phyloP scores from a whole-genome alignment of 2,888 invertebrate species.

The Congeria kusceri region DNA sequence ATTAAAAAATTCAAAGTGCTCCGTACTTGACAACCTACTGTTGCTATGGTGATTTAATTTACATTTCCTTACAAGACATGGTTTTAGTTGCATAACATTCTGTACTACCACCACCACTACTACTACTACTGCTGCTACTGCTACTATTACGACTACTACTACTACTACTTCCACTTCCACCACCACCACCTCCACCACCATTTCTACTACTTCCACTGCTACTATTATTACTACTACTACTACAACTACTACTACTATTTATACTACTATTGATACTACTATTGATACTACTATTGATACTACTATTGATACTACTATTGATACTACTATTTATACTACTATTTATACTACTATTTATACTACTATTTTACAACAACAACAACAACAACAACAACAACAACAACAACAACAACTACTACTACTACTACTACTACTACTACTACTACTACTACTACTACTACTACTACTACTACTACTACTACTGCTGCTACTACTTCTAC shows the following conservation, averaged over 20 bases:
- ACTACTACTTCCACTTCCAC: neutral
- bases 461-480: conserved; percentile 1
- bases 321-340: too few relatives aligned
- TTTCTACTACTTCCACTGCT: neutral
- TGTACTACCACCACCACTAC: neutral
- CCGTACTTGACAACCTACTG: too few relatives aligned
- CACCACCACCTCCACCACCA: neutral
- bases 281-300: neutral
- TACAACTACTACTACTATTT: neutral
- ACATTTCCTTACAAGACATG: too few relatives aligned
- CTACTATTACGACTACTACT: neutral
- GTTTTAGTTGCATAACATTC: too few relatives aligned
- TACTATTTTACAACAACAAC: neutral
- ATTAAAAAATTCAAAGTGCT: too few relatives aligned
- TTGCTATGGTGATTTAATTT: too few relatives aligned
- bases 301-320: neutral
- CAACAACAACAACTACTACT: neutral
- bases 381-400: neutral
- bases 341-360: too few relatives aligned
- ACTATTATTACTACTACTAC: neutral
- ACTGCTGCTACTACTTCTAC: neutral
- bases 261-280: neutral
- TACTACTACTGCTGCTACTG: neutral
- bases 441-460: conserved; percentile 1
- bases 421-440: neutral